These are phyloP conservation scores for Trachymyrmex septentrionalis DNA, from an alignment of 1,140 invertebrate genomes.

Conservation along the genomic window DNA sequence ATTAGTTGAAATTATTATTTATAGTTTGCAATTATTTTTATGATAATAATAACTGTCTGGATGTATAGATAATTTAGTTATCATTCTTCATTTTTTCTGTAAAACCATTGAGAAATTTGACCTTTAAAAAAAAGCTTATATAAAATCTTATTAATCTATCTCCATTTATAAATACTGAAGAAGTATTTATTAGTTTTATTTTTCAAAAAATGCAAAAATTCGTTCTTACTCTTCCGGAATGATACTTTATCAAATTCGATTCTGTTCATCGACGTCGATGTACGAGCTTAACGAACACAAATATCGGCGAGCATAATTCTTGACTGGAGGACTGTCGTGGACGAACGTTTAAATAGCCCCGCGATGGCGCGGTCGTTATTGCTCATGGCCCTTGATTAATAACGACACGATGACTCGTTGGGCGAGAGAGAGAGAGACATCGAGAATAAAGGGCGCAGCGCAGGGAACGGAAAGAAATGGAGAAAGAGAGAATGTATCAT, in stretches of 20 bases:
- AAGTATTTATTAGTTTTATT: not conserved
- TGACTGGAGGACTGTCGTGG: conserved; percentile 33
- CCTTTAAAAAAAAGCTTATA: not conserved
- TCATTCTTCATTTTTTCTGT: not conserved
- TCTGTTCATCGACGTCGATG: not conserved
- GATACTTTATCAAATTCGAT: not conserved
- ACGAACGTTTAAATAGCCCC: conserved; percentile 70
- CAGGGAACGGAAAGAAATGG: conserved; percentile 2
- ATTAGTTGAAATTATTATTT: too few relatives aligned
- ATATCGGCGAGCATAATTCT: conserved; percentile 42
- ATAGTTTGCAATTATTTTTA: too few relatives aligned
- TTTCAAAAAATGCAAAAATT: not conserved
- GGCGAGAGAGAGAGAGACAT: conserved; percentile 33
- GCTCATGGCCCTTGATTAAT: conserved; percentile 82
- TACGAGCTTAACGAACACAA: conserved; percentile 30
- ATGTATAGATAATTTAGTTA: not conserved
- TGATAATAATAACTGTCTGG: too few relatives aligned
- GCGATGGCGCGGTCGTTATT: conserved; percentile 75
- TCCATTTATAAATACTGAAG: not conserved
- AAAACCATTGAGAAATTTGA: not conserved
- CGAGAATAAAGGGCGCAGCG: conserved; percentile 1
- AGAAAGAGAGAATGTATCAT: conserved; percentile 53
- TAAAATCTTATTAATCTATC: not conserved
- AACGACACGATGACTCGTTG: conserved; percentile 75
- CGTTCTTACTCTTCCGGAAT: not conserved